A percentile compares a stretch with the other conserved stretches of the same genome.
Evolutionary conservation across 2,113 vertebrate genomes (phyloP).

Genomic region (Otus sunia): DNA sequence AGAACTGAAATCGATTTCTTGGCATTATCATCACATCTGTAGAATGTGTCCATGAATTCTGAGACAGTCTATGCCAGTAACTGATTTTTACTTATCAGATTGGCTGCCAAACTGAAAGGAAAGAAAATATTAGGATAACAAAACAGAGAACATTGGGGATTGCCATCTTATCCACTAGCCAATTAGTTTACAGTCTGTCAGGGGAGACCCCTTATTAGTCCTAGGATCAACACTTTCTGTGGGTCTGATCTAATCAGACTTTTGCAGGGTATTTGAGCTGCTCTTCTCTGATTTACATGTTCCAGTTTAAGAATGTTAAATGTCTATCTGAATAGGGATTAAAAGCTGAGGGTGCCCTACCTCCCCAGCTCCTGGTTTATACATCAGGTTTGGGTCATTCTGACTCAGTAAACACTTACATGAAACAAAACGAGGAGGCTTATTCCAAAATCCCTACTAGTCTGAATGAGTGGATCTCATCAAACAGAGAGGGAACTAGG

Average conservation of each 20-base stretch:
- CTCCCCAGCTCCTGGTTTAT: not conserved
- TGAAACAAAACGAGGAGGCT: not conserved
- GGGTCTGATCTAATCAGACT: not conserved
- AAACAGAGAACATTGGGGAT: not conserved
- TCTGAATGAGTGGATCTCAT: not conserved
- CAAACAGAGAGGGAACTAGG: not conserved
- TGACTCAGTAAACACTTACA: not conserved
- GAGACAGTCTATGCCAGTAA: not conserved
- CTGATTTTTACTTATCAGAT: not conserved
- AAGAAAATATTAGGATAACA: not conserved
- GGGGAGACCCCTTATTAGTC: not conserved
- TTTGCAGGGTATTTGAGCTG: not conserved
- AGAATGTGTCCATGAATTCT: not conserved
- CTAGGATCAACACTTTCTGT: not conserved
- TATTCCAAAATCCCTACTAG: not conserved
- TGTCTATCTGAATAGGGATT: not conserved
- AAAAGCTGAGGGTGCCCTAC: not conserved
- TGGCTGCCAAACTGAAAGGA: not conserved
- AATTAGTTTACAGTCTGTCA: not conserved
- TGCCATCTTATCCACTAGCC: not conserved
- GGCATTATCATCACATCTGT: not conserved
- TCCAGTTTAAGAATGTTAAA: not conserved
- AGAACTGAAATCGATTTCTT: not conserved
- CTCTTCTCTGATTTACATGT: not conserved
- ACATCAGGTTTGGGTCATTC: not conserved